These are phyloP conservation scores for Lottia gigantea DNA, from an alignment of 2,888 invertebrate species.

Conservation along the genomic window DNA sequence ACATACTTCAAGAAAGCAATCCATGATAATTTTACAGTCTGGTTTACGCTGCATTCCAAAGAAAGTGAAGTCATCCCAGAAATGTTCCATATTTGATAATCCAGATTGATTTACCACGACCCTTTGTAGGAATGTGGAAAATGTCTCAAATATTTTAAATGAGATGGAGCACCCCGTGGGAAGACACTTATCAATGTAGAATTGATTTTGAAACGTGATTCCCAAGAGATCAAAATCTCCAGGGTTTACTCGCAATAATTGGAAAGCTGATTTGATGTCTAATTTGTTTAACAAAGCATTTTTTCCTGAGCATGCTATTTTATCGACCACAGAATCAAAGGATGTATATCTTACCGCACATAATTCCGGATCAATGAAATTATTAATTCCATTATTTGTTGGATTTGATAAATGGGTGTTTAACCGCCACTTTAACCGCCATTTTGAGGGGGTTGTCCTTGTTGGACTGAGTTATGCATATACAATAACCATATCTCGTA, in stretches of 20 bases:
- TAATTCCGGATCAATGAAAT: neutral
- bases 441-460: neutral
- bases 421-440: neutral
- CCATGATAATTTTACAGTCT: neutral
- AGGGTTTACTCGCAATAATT: neutral
- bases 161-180: slow-evolving; percentile 14
- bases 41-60: neutral
- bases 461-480: neutral
- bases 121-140: slow-evolving; percentile 7
- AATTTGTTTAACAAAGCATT: neutral
- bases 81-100: neutral
- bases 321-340: slow-evolving; percentile 1
- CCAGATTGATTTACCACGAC: neutral
- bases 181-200: slow-evolving; percentile 2
- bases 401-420: neutral
- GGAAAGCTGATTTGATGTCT: neutral
- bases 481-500: neutral
- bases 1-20: neutral
- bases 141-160: slow-evolving; percentile 18
- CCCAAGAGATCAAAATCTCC: neutral
- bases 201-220: neutral
- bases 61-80: neutral
- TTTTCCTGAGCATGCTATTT: neutral
- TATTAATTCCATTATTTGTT: neutral
- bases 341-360: neutral